phyloP scores from a whole-genome alignment of 1,140 invertebrate genomes.

The Pentalonia nigronervosa region DNA sequence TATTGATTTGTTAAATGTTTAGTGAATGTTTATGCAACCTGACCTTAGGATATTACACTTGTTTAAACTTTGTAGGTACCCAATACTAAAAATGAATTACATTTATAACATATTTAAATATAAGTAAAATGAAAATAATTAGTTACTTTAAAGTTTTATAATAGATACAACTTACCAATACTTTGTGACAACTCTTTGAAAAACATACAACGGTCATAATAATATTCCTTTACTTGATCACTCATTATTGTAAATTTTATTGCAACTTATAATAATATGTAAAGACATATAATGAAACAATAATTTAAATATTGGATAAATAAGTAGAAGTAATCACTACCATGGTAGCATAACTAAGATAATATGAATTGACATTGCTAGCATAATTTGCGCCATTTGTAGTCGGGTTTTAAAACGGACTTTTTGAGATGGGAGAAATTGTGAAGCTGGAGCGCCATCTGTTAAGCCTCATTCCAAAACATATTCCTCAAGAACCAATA shows the following conservation, averaged over 20 bases:
- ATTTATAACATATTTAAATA: background rate
- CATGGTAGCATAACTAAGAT: too few species aligned
- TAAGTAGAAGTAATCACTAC: too few species aligned
- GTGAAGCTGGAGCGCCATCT: too few species aligned
- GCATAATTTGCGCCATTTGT: too few species aligned
- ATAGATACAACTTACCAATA: conserved; percentile 31
- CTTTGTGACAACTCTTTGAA: conserved; percentile 34
- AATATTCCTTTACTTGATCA: background rate
- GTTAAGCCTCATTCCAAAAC: too few species aligned
- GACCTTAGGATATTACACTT: background rate
- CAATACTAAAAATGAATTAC: background rate
- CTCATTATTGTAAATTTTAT: background rate
- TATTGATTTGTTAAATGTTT: too few species aligned
- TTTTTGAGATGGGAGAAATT: too few species aligned
- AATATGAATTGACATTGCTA: too few species aligned
- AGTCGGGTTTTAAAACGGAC: too few species aligned
- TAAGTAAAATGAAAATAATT: background rate
- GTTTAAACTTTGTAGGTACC: background rate
- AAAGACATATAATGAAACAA: background rate
- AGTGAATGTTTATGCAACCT: too few species aligned
- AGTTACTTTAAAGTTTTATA: background rate
- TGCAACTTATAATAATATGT: background rate
- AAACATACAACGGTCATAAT: conserved; percentile 37
- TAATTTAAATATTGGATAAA: background rate
- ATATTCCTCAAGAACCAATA: too few species aligned